phyloP scores from a whole-genome alignment of 2,113 vertebrate species.

The Corydoras maculifer region DNA sequence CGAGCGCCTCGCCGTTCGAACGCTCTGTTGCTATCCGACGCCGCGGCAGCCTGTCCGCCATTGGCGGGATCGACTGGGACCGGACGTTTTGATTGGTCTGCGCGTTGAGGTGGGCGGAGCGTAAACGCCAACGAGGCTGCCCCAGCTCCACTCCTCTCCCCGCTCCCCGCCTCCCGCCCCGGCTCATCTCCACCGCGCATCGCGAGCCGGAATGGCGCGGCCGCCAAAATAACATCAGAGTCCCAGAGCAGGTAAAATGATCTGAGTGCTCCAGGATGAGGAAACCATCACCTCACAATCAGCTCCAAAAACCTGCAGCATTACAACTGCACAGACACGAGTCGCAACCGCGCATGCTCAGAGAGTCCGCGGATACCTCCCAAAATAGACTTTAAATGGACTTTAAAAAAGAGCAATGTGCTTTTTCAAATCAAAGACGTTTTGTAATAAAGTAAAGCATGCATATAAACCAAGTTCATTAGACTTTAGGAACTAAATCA shows the following conservation, averaged over 20 bases:
- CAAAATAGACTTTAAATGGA: too few species aligned
- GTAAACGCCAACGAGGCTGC: constrained; percentile 29
- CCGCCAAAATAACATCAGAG: constrained; percentile 66
- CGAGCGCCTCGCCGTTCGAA: constrained; percentile 49
- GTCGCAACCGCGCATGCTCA: too few species aligned
- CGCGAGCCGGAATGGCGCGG: constrained; percentile 62
- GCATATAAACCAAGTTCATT: too few species aligned
- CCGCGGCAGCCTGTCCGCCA: constrained; percentile 58
- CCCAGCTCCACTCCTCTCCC: constrained; percentile 43
- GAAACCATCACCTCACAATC: not conserved
- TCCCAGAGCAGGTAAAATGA: constrained; percentile 59
- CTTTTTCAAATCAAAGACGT: too few species aligned
- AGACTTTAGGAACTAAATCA: too few species aligned
- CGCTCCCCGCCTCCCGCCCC: not conserved
- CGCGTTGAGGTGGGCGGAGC: constrained; percentile 54
- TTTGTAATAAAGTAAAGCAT: too few species aligned
- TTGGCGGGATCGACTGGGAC: constrained; percentile 55
- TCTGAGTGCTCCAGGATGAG: constrained; percentile 8
- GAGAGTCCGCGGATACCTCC: too few species aligned
- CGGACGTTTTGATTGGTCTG: constrained; percentile 53
- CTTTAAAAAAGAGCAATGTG: too few species aligned
- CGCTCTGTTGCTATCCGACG: constrained; percentile 74
- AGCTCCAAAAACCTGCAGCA: too few species aligned
- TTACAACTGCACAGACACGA: too few species aligned
- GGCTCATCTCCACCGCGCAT: constrained; percentile 47